Base-by-base conservation (phyloP, 2,797 vertebrate species). In the Danio aesculapii region DNA sequence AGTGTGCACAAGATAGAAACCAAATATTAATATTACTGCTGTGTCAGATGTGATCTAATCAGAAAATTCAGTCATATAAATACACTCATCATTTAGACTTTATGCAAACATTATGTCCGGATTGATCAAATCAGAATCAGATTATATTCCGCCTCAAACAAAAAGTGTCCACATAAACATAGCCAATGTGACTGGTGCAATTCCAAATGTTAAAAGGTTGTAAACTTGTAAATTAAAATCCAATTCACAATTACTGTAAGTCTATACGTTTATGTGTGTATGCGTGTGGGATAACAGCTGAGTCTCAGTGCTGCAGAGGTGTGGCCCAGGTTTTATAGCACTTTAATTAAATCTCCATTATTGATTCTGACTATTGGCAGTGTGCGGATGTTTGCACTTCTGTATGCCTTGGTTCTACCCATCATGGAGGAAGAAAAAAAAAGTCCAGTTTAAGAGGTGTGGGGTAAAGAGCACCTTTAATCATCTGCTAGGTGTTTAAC, bases 291-390 rank as follows among this genome's bases (percentile, higher is more conserved):
- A 73, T 53, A 63, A 44, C n/a, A 3, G 50, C 46, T 64, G 41
- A 73, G 13, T 49, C 30, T 82, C 50, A 50, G 44, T 71, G 21
- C 73, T 64, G 67, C 68, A 57, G 67, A 66, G 74, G 64, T 21
- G 64, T 72, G 67, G 52, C 67, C 46, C 3, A 0, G 6, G 6
- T 41, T 63, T 39, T 64, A 67, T 39, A 39, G 43, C 68, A 46
- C 58, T 79, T 83, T 79, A 79, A 79, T 83, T 79, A 79, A 74
- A 84, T 84, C 64, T 59, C 58, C 74, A 70, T 79, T 75, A 79
- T 79, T 82, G 80, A 79, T 82, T 75, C 49, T 46, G 57, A 75
- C 21, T 75, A 77, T 66, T 68, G 68, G 68, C 67, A 72, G 61
- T 44, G 16, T 11, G 59, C 1, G 74, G 43, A 47, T 77, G 68